Evolutionary conservation across 2,113 vertebrate genomes (phyloP), one percentile per base, ranked within the genome.

Genomic region (Mandrillus leucophaeus): DNA sequence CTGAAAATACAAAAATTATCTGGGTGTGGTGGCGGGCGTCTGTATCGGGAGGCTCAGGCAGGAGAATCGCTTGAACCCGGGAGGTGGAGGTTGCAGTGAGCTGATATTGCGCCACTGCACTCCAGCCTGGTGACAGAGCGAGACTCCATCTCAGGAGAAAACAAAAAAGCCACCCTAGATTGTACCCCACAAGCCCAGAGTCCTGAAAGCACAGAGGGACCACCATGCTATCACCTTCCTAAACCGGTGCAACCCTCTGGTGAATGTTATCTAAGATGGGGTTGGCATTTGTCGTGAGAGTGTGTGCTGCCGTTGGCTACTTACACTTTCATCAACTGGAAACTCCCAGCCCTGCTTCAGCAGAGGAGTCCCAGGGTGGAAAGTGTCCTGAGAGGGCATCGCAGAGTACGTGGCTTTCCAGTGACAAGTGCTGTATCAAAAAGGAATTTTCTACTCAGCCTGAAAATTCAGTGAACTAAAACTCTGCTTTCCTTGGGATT

Each of bases 401-500:
- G 23, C 66, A 76, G 88, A 66, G 32, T 45, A 38, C 3, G 8
- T 27, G 35, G 52, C 76, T 88, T 5, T 68, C 40, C 18, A 14
- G n/a, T 10, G 72, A 61, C 64, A 80, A 75, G 55, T 10, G 40
- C 50, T 11, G 1, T 35, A 35, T 90, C 14, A 30, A 38, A 84
- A 87, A 88, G 18, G 40, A 80, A 11, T 90, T 90, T 84, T 50
- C 94, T 68, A 17, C 75, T 66, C n/a, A 35, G 32, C 35, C 93
- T 97, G 88, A 66, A 86, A 70, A n/a, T 50, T 89, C 66, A 30
- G 45, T 32, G 43, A 78, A 83, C 78, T 38, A 48, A 76, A 93
- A 61, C 11, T 48, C 35, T 14, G 70, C 48, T 73, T 84, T 68
- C 72, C 93, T 85, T 52, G 92, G 91, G 72, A 80, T 79, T 35